Percentiles rank a stretch among this genome's conserved stretches.
These are phyloP conservation scores for Cetoscarus ocellatus DNA, from an alignment of 2,797 vertebrate genomes.

Conservation along the genomic window DNA sequence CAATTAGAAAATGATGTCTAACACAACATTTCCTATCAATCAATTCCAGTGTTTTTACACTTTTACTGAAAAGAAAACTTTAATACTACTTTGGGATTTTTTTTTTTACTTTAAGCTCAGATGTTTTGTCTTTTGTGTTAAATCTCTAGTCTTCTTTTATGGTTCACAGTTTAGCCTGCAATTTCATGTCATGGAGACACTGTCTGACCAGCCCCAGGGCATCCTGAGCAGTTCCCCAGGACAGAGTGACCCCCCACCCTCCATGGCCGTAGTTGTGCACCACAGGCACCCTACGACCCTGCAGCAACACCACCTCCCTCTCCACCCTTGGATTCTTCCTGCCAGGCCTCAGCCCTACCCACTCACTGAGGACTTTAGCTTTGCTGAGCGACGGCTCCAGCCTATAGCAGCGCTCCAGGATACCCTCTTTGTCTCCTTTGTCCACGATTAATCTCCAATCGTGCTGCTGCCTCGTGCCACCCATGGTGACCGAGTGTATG, in stretches of 20 bases:
- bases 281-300: slow-evolving; percentile 75
- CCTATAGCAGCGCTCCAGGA: slow-evolving; percentile 86
- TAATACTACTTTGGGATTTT: no score
- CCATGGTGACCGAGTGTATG: slow-evolving; percentile 81
- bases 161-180: slow-evolving; percentile 74
- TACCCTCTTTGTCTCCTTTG: slow-evolving; percentile 71
- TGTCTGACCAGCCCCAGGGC: slow-evolving; percentile 83
- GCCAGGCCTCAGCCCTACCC: slow-evolving; percentile 90
- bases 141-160: not conserved
- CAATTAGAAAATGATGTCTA: not conserved
- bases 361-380: slow-evolving; percentile 75
- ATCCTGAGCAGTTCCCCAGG: slow-evolving; percentile 90
- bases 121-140: not conserved
- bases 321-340: slow-evolving; percentile 85
- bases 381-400: slow-evolving; percentile 88
- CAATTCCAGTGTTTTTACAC: not conserved
- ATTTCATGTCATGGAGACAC: slow-evolving; percentile 70
- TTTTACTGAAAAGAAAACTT: no score
- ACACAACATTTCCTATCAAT: not conserved
- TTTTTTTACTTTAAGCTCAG: not conserved
- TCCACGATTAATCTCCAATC: slow-evolving; percentile 86
- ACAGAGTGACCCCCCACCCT: slow-evolving; percentile 87
- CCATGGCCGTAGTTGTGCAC: slow-evolving; percentile 96
- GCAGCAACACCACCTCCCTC: slow-evolving; percentile 78
- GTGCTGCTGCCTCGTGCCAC: slow-evolving; percentile 88